Percentiles rank a stretch among this genome's conserved stretches.
These are phyloP conservation scores for Caranx melampygus DNA, from an alignment of 2,113 vertebrate genomes.

Conservation along the genomic window DNA sequence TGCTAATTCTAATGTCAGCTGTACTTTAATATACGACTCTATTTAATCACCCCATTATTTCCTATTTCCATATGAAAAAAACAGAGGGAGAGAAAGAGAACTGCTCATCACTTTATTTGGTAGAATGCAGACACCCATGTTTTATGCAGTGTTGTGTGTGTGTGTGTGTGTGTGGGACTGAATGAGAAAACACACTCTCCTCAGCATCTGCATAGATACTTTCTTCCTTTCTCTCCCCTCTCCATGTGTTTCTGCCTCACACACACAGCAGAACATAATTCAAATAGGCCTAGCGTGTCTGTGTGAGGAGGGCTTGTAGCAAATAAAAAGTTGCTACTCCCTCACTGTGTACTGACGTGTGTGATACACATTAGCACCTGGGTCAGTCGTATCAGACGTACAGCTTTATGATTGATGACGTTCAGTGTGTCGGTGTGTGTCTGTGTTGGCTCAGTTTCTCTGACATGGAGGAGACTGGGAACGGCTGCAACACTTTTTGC, in stretches of 20 bases:
- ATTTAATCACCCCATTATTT: constrained; percentile 99
- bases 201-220: constrained; percentile 27
- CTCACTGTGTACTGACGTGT: not conserved
- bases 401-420: not conserved
- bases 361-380: not conserved
- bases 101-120: constrained; percentile 25
- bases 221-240: not conserved
- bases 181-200: constrained; percentile 39
- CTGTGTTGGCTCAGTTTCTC: not conserved
- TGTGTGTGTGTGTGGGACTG: constrained; percentile 31
- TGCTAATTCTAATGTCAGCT: constrained; percentile 99
- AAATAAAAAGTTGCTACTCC: not conserved
- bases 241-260: not conserved
- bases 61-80: constrained; percentile 97
- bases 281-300: not conserved
- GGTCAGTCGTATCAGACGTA: not conserved
- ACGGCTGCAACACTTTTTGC: too few species aligned
- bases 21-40: constrained; percentile 99
- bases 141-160: constrained; percentile 30
- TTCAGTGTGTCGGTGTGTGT: not conserved
- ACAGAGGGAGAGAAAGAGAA: constrained; percentile 36
- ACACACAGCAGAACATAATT: too few species aligned
- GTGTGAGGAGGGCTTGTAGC: not conserved
- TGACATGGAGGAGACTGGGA: not conserved
- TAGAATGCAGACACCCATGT: constrained; percentile 4